A percentile compares a stretch with the other conserved stretches of the same genome.
Evolutionary conservation across 2,797 vertebrate genomes (phyloP).

Genomic region (Perdix hodgsoniae): DNA sequence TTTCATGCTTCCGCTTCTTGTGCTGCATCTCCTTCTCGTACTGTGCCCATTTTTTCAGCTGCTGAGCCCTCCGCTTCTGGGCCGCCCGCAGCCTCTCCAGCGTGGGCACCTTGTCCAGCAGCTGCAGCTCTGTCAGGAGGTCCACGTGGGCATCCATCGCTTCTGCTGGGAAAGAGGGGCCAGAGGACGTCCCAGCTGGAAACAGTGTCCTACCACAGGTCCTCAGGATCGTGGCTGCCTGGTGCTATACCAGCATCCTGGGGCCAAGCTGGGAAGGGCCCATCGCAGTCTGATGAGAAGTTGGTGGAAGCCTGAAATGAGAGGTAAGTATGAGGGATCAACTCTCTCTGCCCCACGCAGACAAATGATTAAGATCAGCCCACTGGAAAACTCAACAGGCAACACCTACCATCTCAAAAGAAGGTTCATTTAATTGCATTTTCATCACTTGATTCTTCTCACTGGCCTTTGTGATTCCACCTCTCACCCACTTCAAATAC

Average conservation of each 20-base stretch:
- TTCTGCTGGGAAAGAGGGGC: not conserved
- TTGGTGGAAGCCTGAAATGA: slow-evolving; percentile 63
- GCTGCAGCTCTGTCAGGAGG: slow-evolving; percentile 94
- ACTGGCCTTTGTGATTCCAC: not conserved
- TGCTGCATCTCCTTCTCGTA: slow-evolving; percentile 97
- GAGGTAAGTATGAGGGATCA: not conserved
- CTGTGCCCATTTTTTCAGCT: slow-evolving; percentile 96
- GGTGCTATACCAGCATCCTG: slow-evolving; percentile 66
- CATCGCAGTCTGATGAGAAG: slow-evolving; percentile 32
- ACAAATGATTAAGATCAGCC: not conserved
- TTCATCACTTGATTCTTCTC: not conserved
- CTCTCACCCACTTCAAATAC: not conserved
- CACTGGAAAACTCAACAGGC: not conserved
- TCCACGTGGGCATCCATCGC: slow-evolving; percentile 94
- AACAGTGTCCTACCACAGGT: not conserved
- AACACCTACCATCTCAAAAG: not conserved
- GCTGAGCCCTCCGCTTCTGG: slow-evolving; percentile 94
- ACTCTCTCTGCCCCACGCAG: accelerated
- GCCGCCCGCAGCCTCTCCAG: slow-evolving; percentile 94
- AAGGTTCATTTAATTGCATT: not conserved
- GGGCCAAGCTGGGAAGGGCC: not conserved
- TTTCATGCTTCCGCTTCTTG: slow-evolving; percentile 92
- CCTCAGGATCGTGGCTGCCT: not conserved
- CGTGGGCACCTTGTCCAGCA: slow-evolving; percentile 95
- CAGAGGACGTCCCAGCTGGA: not conserved